phyloP scores from a whole-genome alignment of 2,797 vertebrate genomes.

The Benthosema pterotum region DNA sequence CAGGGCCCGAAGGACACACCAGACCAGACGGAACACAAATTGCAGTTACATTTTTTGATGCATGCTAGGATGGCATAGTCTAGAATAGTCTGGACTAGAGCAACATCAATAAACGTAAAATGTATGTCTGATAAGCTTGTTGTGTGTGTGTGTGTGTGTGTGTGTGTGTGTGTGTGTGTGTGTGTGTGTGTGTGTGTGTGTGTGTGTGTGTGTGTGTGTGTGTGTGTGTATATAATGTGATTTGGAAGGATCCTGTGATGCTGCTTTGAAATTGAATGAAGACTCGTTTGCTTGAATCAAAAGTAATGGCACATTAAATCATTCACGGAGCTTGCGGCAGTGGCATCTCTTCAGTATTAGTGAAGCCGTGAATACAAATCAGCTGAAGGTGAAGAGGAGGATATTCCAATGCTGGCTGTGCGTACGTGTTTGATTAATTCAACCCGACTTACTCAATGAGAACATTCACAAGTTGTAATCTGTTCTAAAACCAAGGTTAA shows the following conservation, averaged over 20 bases:
- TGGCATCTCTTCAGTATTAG: too few species aligned
- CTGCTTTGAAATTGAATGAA: conserved; percentile 1
- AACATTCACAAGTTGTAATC: not conserved
- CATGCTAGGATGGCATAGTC: conserved; percentile 1
- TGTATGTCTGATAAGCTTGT: not conserved
- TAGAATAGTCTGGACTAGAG: conserved; percentile 2
- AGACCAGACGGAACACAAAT: conserved; percentile 23
- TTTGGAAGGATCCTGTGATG: not conserved
- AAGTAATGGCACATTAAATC: not conserved
- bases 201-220: too few species aligned
- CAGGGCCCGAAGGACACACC: conserved; percentile 45
- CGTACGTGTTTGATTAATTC: not conserved
- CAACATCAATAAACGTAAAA: conserved; percentile 7
- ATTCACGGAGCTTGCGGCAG: too few species aligned
- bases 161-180: too few species aligned
- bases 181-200: too few species aligned
- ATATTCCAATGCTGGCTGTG: too few species aligned
- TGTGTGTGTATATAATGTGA: too few species aligned
- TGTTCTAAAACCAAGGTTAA: too few species aligned
- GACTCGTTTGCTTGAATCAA: not conserved
- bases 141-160: conserved; percentile 4
- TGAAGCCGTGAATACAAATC: too few species aligned
- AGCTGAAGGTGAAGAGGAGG: too few species aligned
- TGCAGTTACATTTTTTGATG: conserved; percentile 1
- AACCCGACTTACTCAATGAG: not conserved